These are phyloP conservation scores for Parnassius apollo DNA, from an alignment of 2,888 invertebrate species.

Conservation along the genomic window DNA sequence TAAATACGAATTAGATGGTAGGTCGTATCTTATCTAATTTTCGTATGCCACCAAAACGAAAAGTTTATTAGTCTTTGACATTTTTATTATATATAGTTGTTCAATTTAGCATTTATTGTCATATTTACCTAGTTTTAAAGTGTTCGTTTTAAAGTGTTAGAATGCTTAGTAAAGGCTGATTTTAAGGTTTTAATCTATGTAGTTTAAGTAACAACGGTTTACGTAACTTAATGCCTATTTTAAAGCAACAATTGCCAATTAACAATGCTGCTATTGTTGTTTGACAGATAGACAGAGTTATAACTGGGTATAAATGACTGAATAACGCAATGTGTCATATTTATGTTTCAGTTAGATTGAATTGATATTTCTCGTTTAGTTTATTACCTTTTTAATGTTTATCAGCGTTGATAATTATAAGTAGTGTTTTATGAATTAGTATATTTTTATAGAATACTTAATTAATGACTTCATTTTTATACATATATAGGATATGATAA, in stretches of 20 bases:
- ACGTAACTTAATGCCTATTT: conserved; percentile 73
- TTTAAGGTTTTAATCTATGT: conserved; percentile 53
- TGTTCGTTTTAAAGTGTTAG: conserved; percentile 44
- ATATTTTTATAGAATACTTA: no score
- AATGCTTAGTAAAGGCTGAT: conserved; percentile 69
- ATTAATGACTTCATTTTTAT: no score
- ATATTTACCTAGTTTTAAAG: conserved; percentile 1
- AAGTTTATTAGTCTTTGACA: conserved; percentile 43
- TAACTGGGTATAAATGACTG: conserved; percentile 67
- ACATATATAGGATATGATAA: no score
- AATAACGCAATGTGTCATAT: conserved; percentile 67
- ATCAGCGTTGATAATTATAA: conserved; percentile 16
- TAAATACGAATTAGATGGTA: conserved; percentile 45
- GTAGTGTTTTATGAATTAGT: not conserved
- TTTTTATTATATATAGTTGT: conserved; percentile 37
- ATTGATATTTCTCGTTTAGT: conserved; percentile 38
- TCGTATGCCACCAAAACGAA: conserved; percentile 40
- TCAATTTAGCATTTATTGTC: conserved; percentile 23
- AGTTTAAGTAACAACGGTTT: conserved; percentile 51
- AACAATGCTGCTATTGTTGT: conserved; percentile 72
- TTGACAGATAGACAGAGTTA: conserved; percentile 73
- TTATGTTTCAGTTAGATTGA: conserved; percentile 57
- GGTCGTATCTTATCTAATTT: conserved; percentile 42
- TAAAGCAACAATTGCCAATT: conserved; percentile 68
- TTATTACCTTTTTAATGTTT: conserved; percentile 25